Conservation (phyloP, 2,113 vertebrate species). For the Thermophis baileyi region DNA sequence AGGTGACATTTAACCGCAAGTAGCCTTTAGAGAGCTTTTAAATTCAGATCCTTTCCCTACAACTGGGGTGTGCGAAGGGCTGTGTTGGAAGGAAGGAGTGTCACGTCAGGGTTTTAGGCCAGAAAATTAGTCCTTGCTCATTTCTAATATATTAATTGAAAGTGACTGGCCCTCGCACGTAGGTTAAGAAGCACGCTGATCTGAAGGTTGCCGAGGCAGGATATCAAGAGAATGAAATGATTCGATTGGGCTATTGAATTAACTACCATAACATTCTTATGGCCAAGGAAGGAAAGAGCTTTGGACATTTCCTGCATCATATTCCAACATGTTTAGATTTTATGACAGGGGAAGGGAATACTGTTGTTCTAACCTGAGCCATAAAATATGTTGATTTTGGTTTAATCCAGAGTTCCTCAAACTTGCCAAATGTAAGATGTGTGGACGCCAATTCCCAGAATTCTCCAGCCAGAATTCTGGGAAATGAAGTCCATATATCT, state of each 20-base stretch:
- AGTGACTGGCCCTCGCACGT: neutral
- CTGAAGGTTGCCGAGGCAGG: neutral
- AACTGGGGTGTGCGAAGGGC: neutral
- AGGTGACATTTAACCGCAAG: neutral
- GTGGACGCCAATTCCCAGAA: neutral
- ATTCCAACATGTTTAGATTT: neutral
- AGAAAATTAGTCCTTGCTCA: neutral
- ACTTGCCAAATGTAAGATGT: neutral
- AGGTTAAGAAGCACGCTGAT: neutral
- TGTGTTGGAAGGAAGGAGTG: neutral
- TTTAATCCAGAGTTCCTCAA: neutral
- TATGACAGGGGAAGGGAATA: neutral
- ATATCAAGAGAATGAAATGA: neutral
- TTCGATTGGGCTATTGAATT: neutral
- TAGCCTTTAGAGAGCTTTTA: neutral
- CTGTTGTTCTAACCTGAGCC: neutral
- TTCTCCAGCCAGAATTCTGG: neutral
- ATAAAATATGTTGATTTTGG: neutral
- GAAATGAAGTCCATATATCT: neutral
- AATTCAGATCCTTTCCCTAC: neutral
- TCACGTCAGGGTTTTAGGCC: neutral
- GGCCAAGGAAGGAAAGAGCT: neutral
- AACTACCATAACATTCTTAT: neutral
- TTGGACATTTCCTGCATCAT: neutral
- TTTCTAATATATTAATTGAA: neutral